Evolutionary conservation across 2,888 invertebrate genomes (phyloP), one percentile per base, ranked within the genome.

Genomic region (Orthosia cruda): DNA sequence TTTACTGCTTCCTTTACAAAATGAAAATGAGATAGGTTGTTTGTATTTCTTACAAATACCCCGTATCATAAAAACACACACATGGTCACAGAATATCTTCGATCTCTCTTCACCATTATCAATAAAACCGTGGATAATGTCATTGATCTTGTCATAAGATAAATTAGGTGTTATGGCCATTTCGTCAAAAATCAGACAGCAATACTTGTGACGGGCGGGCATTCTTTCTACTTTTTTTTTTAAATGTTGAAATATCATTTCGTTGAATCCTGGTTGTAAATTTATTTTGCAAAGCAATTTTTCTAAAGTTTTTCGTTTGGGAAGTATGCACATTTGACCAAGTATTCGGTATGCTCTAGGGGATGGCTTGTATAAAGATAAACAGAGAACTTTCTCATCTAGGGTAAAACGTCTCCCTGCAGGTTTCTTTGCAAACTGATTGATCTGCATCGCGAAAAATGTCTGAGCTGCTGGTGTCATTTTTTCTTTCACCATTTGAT

Each of bases 321-420:
- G n/a, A 32, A 32, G 58, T 18, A 58, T 32, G 26, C 58, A 58
- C 18, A 58, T 58, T 58, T 26, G 26, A 32, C 58, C 58, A 58
- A 58, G 58, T 58, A 18, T 58, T 58, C 57, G 57, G 57, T 57
- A 57, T 57, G 57, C 58, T 58, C 58, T 58, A 26, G 26, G 58
- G 26, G 26, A 18, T 26, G 26, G 58, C 26, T 58, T 58, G 26
- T 58, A n/a, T n/a, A n/a, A n/a, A n/a, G n/a, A 58, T 32, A 58
- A 9, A 40, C 40, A 40, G 40, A 40, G 40, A 49, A 49, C 49
- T 49, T 49, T 49, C 49, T n/a, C n/a, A n/a, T n/a, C n/a, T n/a
- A n/a, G n/a, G n/a, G n/a, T n/a, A n/a, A n/a, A n/a, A n/a, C n/a
- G n/a, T n/a, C n/a, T 18, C 7, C 50, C 50, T 50, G 50, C 50